Evolutionary conservation across 1,140 invertebrate genomes (phyloP), one percentile per base, ranked within the genome.

Genomic region (Macrobrachium rosenbergii): DNA sequence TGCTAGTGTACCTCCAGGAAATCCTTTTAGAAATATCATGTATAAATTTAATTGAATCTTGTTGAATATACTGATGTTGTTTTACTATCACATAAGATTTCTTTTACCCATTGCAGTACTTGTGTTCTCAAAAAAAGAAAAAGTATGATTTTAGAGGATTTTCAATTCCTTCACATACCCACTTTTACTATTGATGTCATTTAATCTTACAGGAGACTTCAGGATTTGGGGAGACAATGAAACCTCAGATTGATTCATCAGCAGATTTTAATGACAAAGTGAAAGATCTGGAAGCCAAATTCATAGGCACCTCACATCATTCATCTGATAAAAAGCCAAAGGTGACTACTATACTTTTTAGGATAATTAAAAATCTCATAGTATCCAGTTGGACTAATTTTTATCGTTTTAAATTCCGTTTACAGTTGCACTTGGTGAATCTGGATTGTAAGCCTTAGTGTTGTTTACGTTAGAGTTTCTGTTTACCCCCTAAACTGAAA

Each of bases 271-370:
- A 64, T 62, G 81, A 85, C 16, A 86, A 82, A 16, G 82, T 89
- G 17, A 96, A 95, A 94, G 94, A 95, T 90, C 92, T 96, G 90
- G 96, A 96, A 92, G 90, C 87, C 11, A 90, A 91, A 87, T 88
- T 90, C 23, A 83, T 73, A 45, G 82, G 52, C 23, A 82, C 23
- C 21, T 75, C 76, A 21, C 62, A 58, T 63, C 67, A 72, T 28
- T 17, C 67, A 23, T 12, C 23, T 14, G 78, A 76, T n/a, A 87
- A 75, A 43, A 87, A 87, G 67, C 85, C 85, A 5, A 87, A 76
- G 79, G 85, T 87, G 14, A 81, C 19, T 37, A 10, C 23, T 2
- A 14, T 8, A 2, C 63, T 81, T 67, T 72, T 72, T 10, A 11
- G 14, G 67, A 28, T 2, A 43, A 16, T 76, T 16, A 76, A 17